These are phyloP conservation scores for Chrysaora quinquecirrha DNA, from an alignment of 30 jellyfish, hydroid and myxozoan species.

Conservation along the genomic window DNA sequence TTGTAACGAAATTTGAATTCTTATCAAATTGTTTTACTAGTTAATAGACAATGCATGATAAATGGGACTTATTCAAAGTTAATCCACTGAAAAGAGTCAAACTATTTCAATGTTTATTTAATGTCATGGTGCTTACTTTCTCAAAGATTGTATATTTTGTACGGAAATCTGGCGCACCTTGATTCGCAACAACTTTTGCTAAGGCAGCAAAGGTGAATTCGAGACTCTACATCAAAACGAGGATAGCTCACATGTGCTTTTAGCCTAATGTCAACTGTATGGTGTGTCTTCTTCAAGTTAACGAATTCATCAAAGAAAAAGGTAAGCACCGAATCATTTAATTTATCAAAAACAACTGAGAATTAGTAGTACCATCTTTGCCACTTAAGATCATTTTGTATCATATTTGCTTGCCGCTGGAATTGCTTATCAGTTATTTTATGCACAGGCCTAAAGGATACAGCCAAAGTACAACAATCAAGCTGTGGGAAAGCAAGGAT, in stretches of 20 bases:
- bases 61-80: too few relatives aligned
- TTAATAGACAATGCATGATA: too few relatives aligned
- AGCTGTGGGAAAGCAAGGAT: slow-evolving; percentile 8
- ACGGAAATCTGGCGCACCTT: too few relatives aligned
- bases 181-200: too few relatives aligned
- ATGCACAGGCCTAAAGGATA: not conserved
- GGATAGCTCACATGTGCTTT: slow-evolving; percentile 9
- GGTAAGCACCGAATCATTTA: slow-evolving; percentile 15
- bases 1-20: too few relatives aligned
- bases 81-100: too few relatives aligned
- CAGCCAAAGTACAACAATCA: slow-evolving; percentile 1
- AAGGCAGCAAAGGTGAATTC: too few relatives aligned
- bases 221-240: slow-evolving; percentile 18
- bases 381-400: not conserved
- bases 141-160: too few relatives aligned
- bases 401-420: slow-evolving; percentile 6
- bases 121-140: too few relatives aligned
- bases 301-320: not conserved
- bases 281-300: slow-evolving; percentile 8
- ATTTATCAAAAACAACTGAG: not conserved
- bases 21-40: too few relatives aligned
- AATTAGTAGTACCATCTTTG: not conserved
- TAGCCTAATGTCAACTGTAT: slow-evolving; percentile 1
- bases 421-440: not conserved
- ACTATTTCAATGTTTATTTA: too few relatives aligned